Evolutionary conservation across 2,888 invertebrate genomes (phyloP).

Genomic region (Chironomus tentans): DNA sequence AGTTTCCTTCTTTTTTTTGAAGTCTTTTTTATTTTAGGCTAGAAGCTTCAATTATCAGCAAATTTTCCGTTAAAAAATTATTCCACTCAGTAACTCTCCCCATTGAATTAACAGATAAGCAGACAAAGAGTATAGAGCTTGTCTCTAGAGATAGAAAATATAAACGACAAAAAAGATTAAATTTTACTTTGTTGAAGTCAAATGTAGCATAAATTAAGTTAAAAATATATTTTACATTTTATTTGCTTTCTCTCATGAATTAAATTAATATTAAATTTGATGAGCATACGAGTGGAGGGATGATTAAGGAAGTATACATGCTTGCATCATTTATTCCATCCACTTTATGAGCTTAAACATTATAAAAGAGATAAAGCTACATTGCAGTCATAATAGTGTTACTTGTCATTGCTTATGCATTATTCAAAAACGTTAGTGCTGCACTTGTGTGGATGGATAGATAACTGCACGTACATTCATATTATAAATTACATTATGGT

Average conservation of each 20-base stretch:
- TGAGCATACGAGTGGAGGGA: not conserved
- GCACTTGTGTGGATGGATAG: too few species aligned
- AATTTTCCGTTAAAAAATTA: too few species aligned
- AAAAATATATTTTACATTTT: not conserved
- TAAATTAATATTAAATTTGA: not conserved
- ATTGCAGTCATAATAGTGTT: not conserved
- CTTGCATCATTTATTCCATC: not conserved
- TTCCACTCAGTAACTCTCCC: too few species aligned
- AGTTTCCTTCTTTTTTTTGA: too few species aligned
- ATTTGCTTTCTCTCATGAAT: not conserved
- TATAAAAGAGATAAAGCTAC: not conserved
- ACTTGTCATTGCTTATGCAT: not conserved
- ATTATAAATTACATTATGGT: too few species aligned
- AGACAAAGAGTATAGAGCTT: too few species aligned
- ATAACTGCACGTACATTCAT: too few species aligned
- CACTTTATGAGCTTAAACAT: not conserved
- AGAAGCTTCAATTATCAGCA: too few species aligned
- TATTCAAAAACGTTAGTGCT: not conserved
- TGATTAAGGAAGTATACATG: not conserved
- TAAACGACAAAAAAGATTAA: not conserved
- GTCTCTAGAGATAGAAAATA: not conserved
- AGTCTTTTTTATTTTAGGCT: too few species aligned
- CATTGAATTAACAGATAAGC: too few species aligned
- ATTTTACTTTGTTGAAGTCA: not conserved
- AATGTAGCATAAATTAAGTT: not conserved